Evolutionary conservation across 2,888 invertebrate genomes (phyloP).

Genomic region (Clusia tigrina): DNA sequence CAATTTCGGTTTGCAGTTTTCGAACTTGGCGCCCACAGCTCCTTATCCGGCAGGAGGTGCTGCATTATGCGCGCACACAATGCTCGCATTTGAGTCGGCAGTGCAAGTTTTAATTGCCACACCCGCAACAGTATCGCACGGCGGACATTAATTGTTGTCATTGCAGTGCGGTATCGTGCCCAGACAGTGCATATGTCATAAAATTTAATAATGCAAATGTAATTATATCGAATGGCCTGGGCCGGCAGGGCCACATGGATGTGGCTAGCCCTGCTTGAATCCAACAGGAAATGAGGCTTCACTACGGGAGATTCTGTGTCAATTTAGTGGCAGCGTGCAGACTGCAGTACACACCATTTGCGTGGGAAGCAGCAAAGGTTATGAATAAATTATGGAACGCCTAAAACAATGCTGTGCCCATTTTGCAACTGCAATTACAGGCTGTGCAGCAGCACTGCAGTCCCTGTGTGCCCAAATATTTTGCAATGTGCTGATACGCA

Average conservation of each 20-base stretch:
- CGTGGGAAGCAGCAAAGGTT: background rate
- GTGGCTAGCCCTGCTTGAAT: too few relatives aligned
- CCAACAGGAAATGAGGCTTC: background rate
- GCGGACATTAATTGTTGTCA: slow-evolving; percentile 20
- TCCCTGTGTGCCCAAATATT: slow-evolving; percentile 27
- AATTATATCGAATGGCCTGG: slow-evolving; percentile 53
- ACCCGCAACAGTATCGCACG: slow-evolving; percentile 22
- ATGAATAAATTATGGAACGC: background rate
- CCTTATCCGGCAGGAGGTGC: too few relatives aligned
- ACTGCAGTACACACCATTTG: too few relatives aligned
- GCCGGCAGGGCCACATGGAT: slow-evolving; percentile 29
- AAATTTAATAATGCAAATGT: slow-evolving; percentile 62
- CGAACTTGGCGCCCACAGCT: too few relatives aligned
- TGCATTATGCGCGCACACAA: too few relatives aligned
- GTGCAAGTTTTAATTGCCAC: slow-evolving; percentile 12
- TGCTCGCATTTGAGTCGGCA: too few relatives aligned
- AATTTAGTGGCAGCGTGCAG: background rate
- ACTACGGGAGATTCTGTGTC: background rate
- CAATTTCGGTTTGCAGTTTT: too few relatives aligned
- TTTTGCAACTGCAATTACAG: too few relatives aligned
- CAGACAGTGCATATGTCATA: slow-evolving; percentile 46
- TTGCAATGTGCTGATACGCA: too few relatives aligned
- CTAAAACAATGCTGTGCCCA: too few relatives aligned
- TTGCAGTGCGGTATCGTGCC: slow-evolving; percentile 8
- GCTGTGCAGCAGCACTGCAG: slow-evolving; percentile 1